Percentiles rank a stretch among this genome's conserved stretches.
phyloP scores from a whole-genome alignment of 1,140 invertebrate species.

The Chlorops oryzae region DNA sequence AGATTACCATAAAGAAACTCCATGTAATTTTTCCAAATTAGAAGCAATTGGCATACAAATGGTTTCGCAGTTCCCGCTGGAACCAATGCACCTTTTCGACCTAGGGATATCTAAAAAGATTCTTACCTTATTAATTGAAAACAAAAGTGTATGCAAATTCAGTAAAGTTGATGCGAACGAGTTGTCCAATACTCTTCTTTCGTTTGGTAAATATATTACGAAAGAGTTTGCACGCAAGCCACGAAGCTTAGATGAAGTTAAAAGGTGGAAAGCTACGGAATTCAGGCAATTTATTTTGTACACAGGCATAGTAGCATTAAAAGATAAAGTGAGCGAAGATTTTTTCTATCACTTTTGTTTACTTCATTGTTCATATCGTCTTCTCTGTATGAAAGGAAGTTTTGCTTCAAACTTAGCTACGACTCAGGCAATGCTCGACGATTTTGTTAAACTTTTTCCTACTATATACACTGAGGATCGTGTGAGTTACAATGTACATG shows the following conservation, averaged over 20 bases:
- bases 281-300: constrained; percentile 50
- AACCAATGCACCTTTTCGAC: constrained; percentile 4
- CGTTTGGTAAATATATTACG: constrained; percentile 21
- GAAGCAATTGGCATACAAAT: constrained; percentile 6
- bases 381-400: neutral
- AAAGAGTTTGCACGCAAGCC: constrained; percentile 47
- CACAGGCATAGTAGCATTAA: constrained; percentile 45
- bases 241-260: constrained; percentile 34
- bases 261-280: constrained; percentile 50
- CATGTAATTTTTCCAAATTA: neutral
- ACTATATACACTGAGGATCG: too few species aligned
- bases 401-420: neutral
- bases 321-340: constrained; percentile 27
- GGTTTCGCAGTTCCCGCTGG: constrained; percentile 7
- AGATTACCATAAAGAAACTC: neutral
- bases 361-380: constrained; percentile 28
- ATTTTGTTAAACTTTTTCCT: constrained; percentile 22
- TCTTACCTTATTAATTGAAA: neutral
- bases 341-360: constrained; percentile 46
- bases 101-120: constrained; percentile 8
- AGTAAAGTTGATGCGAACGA: neutral
- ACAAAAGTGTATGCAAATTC: neutral
- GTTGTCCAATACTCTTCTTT: neutral
- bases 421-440: constrained; percentile 11
- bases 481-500: too few species aligned